These are phyloP conservation scores for Hartigia nigra DNA, from an alignment of 2,888 invertebrate species.

Conservation along the genomic window DNA sequence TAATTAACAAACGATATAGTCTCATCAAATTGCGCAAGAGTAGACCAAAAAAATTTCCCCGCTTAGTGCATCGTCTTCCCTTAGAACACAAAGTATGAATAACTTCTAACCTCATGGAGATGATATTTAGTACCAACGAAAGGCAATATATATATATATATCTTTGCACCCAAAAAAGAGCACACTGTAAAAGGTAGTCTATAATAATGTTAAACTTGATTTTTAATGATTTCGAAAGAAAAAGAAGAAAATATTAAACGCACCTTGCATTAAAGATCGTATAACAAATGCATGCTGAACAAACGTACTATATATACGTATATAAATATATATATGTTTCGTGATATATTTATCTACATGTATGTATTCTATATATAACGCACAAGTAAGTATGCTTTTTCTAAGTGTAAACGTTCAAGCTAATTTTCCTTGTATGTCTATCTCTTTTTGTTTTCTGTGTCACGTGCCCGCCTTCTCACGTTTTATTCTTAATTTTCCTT, in stretches of 20 bases:
- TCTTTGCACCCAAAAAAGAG: neutral
- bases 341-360: neutral
- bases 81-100: neutral
- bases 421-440: neutral
- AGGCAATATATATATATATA: too few relatives aligned
- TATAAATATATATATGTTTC: neutral
- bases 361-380: neutral
- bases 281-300: neutral
- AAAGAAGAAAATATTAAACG: neutral
- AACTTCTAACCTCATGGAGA: too few relatives aligned
- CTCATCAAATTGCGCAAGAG: neutral
- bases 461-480: neutral
- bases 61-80: neutral
- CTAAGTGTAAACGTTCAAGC: neutral
- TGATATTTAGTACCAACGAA: neutral
- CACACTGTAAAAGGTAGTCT: neutral
- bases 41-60: neutral
- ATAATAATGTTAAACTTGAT: neutral
- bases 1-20: neutral
- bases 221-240: neutral
- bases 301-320: neutral
- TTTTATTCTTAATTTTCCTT: constrained; percentile 1
- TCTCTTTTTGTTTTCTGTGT: constrained; percentile 1
- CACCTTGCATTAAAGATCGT: constrained; percentile 11
- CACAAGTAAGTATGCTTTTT: constrained; percentile 24